phyloP scores from a whole-genome alignment of 2,888 invertebrate species.

The Caenorhabditis becei region DNA sequence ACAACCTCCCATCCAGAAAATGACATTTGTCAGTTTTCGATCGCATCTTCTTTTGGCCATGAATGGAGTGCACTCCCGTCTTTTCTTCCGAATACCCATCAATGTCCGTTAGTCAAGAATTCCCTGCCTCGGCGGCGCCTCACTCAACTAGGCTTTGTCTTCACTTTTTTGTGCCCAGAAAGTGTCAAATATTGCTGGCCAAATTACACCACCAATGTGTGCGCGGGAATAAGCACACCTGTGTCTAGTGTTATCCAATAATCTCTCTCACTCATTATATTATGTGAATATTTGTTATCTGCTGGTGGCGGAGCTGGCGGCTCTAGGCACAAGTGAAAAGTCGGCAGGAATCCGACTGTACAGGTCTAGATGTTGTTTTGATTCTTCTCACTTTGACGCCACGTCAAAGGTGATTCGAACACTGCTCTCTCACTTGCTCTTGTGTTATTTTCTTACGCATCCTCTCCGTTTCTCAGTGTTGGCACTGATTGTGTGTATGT shows the following conservation, averaged over 20 bases:
- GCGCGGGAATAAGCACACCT: conserved; percentile 34
- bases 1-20: conserved; percentile 58
- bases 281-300: conserved; percentile 56
- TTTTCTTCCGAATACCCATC: conserved; percentile 34
- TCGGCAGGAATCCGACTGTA: conserved; percentile 19
- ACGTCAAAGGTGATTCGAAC: conserved; percentile 5
- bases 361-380: not conserved
- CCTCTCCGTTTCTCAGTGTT: not conserved
- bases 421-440: not conserved
- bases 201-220: conserved; percentile 43
- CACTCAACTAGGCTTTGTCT: conserved; percentile 15
- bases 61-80: not conserved
- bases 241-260: conserved; percentile 41
- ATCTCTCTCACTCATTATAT: conserved; percentile 27
- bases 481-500: conserved; percentile 47
- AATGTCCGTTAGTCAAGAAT: conserved; percentile 34
- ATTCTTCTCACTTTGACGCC: not conserved
- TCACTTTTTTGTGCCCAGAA: conserved; percentile 21
- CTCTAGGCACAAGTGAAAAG: conserved; percentile 24
- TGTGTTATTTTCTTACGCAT: conserved; percentile 34
- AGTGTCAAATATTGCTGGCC: conserved; percentile 53
- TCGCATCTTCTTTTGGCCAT: conserved; percentile 34
- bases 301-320: conserved; percentile 13
- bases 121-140: not conserved
- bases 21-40: conserved; percentile 57